Base-by-base conservation (phyloP, 2,797 vertebrate genomes). In the Malacoctenus gilli region DNA sequence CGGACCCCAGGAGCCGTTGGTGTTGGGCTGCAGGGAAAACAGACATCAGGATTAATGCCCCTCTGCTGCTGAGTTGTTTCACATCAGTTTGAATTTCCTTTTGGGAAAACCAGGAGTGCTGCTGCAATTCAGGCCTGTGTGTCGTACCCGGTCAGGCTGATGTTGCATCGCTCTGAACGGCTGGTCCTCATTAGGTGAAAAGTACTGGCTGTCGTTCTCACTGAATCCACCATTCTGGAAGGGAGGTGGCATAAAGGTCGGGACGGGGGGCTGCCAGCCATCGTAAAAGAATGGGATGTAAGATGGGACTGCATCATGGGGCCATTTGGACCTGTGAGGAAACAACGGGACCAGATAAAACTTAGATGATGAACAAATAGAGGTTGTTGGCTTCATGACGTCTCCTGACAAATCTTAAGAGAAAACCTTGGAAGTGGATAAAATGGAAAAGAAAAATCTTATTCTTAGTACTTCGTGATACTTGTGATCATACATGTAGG, bases 281-380 rank as follows among this genome's bases (percentile, higher is more conserved):
- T 93, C 86, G 0, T 70, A 93, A 80, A 96, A 97, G 0, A 49
- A 37, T 1, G 94, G 95, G 38, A 54, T 25, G 69, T 95, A 95
- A 4, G 48, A 20, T 0, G 79, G 85, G 31, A 96, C 38, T 10
- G 90, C 42, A 3, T 79, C 63, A 8, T 85, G 74, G 0, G 83
- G 89, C 87, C 90, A 91, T 16, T 65, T 59, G 1, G 83, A 89
- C 78, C 96, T 98, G 51, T 11, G 20, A 51, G 4, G 50, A 4
- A 49, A 51, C 4, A 50, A 4, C 52, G 4, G 25, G 25, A 23
- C 22, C 25, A 28, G 25, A n/a, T n/a, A n/a, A n/a, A n/a, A n/a
- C n/a, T n/a, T n/a, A n/a, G n/a, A n/a, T n/a, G n/a, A n/a, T n/a
- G n/a, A n/a, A n/a, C n/a, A n/a, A n/a, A n/a, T n/a, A n/a, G n/a